Percentiles rank a stretch among this genome's conserved stretches.
These are phyloP conservation scores for Abrostola triplasia DNA, from an alignment of 2,888 invertebrate species.

Conservation along the genomic window DNA sequence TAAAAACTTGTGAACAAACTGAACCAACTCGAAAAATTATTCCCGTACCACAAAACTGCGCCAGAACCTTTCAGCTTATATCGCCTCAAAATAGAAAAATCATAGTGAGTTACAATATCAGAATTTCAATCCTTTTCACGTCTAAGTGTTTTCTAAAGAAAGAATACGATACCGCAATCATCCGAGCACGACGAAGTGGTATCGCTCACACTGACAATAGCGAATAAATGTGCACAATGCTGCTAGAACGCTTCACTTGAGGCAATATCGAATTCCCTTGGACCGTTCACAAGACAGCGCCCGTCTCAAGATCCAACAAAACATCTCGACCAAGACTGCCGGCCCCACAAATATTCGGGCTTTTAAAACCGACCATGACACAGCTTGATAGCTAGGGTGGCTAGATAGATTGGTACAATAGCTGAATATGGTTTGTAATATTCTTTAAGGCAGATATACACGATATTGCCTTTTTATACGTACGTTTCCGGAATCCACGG, in stretches of 20 bases:
- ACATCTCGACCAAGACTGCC: slow-evolving; percentile 41
- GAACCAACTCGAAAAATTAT: background rate
- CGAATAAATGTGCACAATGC: slow-evolving; percentile 77
- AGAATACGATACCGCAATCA: slow-evolving; percentile 69
- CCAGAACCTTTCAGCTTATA: slow-evolving; percentile 4
- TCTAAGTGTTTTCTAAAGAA: slow-evolving; percentile 56
- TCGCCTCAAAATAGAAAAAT: slow-evolving; percentile 17
- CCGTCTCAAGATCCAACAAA: slow-evolving; percentile 60
- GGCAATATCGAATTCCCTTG: slow-evolving; percentile 77
- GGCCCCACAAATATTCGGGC: slow-evolving; percentile 44
- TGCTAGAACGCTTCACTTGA: slow-evolving; percentile 71
- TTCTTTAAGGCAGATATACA: no score
- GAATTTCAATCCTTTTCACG: slow-evolving; percentile 49
- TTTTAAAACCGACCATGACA: slow-evolving; percentile 24
- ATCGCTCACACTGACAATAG: slow-evolving; percentile 71
- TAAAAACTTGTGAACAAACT: background rate
- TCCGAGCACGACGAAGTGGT: slow-evolving; percentile 66
- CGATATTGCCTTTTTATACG: no score
- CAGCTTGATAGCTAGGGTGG: background rate
- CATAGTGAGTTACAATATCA: slow-evolving; percentile 37
- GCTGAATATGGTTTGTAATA: background rate
- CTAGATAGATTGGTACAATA: background rate
- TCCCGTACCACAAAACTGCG: background rate
- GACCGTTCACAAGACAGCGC: slow-evolving; percentile 51
- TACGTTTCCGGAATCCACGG: no score